Conservation (phyloP, 2,888 invertebrate genomes). For the Idaea straminata region DNA sequence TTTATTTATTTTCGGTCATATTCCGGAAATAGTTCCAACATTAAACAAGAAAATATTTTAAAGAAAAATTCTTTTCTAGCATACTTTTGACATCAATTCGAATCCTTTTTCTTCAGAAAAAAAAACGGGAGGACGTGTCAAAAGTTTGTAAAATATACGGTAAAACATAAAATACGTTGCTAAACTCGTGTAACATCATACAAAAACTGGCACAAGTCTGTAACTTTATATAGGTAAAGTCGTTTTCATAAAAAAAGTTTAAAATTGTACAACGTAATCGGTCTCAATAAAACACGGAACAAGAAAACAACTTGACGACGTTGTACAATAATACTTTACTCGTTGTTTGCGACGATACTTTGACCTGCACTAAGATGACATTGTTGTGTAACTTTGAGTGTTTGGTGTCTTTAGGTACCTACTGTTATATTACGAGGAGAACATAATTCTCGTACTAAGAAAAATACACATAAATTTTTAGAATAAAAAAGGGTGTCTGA, state of each 20-base stretch:
- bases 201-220: background rate
- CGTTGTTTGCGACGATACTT: conserved; percentile 15
- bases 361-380: conserved; percentile 15
- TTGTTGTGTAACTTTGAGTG: conserved; percentile 3
- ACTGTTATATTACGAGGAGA: background rate
- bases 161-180: background rate
- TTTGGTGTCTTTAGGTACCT: background rate
- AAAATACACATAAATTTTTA: no score
- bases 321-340: conserved; percentile 8
- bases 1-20: background rate
- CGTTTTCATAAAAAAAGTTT: conserved; percentile 2
- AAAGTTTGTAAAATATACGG: conserved; percentile 1
- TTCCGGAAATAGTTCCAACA: background rate
- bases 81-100: background rate
- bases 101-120: background rate
- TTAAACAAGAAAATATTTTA: background rate
- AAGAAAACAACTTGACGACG: conserved; percentile 4
- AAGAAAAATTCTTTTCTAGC: background rate
- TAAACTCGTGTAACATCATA: background rate
- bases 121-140: background rate
- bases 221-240: conserved; percentile 1
- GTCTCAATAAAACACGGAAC: conserved; percentile 3
- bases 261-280: conserved; percentile 2
- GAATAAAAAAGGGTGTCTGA: no score
- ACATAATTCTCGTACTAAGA: background rate